phyloP scores from a whole-genome alignment of 1,140 invertebrate genomes.

The Microvelia longipes region DNA sequence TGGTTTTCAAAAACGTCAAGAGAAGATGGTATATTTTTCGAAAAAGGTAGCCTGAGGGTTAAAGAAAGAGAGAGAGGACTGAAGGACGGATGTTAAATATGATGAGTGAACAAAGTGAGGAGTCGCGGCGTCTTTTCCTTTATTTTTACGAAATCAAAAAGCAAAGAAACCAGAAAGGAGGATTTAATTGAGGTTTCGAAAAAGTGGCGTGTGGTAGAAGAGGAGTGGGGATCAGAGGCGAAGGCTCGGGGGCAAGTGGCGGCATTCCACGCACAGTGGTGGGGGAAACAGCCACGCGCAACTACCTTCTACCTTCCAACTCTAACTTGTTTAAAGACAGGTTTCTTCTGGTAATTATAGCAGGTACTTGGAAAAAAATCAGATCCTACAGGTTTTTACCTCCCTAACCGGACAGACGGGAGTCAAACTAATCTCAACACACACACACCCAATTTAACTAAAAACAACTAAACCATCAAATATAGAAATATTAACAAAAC shows the following conservation, averaged over 20 bases:
- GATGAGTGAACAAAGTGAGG: neutral
- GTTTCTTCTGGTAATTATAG: neutral
- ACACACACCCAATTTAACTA: too few relatives aligned
- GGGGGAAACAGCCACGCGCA: neutral
- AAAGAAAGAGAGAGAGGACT: neutral
- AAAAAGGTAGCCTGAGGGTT: neutral
- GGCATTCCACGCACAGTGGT: neutral
- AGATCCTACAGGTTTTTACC: neutral
- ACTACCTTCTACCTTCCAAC: too few relatives aligned
- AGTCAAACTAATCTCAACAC: neutral
- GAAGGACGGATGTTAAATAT: neutral
- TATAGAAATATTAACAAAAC: too few relatives aligned
- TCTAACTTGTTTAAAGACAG: neutral
- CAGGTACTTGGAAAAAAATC: neutral
- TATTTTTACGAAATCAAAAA: neutral
- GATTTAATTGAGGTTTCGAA: neutral
- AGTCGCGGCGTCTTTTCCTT: neutral
- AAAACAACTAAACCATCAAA: too few relatives aligned
- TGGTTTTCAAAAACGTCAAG: neutral
- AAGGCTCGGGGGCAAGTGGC: neutral
- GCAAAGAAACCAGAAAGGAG: neutral
- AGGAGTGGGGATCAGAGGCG: neutral
- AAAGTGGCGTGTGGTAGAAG: neutral
- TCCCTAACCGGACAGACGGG: neutral
- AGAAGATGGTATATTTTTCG: neutral